Base-by-base conservation (phyloP, 2,888 invertebrate genomes). In the Rhagium mordax region DNA sequence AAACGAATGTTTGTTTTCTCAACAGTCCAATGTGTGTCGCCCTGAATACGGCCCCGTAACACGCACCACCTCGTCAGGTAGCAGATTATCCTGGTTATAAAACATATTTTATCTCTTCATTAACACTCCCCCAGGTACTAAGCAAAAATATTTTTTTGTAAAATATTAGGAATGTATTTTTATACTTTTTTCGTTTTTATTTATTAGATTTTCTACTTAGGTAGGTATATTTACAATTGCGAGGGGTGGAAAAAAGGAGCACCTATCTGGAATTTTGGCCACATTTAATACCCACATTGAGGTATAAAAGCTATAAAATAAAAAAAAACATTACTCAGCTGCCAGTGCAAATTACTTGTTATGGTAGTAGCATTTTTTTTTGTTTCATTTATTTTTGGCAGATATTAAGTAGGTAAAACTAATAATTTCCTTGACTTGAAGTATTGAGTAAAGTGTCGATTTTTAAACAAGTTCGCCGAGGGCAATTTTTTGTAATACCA, bases 1-100 rank as follows among this genome's bases (percentile, higher is more conserved):
- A 84, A 84, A 83, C 81, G 80, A 82, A 81, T 82, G 82, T 84
- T 85, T 84, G 84, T 85, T 84, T 85, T 84, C 84, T 83, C 84
- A 84, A 83, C 84, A 85, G 84, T 83, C 82, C 83, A 80, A 84
- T 84, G 83, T 84, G 82, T 84, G 84, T 83, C 83, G 83, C 81
- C 78, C 78, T 74, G 75, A 79, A 83, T 83, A 85, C 81, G 82
- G 79, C 83, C 79, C 67, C 77, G 74, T 77, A 81, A 74, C 85
- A 85, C 85, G 85, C 85, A 84, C 82, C 71, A 76, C 72, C 74
- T 70, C 72, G 74, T 70, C 76, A 74, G 74, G 75, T 76, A 77
- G 75, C 75, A 72, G 70, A 74, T 74, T 77, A 74, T 71, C 71
- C 71, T 18, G 71, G 70, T 72, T 72, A 74, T 76, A 76, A 76